Percentiles rank a stretch among this genome's conserved stretches.
phyloP scores from a whole-genome alignment of 1,140 invertebrate genomes.

The Nasonia vitripennis region DNA sequence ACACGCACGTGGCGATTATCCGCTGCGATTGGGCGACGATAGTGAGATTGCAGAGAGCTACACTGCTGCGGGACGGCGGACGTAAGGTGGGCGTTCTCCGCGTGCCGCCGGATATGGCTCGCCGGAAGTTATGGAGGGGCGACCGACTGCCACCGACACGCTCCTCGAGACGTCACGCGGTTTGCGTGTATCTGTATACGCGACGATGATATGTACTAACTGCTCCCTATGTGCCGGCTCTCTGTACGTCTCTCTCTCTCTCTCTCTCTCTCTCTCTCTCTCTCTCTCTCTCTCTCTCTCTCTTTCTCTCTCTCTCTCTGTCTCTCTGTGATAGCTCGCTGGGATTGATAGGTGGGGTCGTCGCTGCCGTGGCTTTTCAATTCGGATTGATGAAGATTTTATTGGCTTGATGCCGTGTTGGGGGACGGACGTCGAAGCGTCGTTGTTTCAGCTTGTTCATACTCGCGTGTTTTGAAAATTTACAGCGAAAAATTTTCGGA shows the following conservation, averaged over 20 bases:
- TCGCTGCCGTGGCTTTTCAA: not conserved
- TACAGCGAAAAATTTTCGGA: too few relatives aligned
- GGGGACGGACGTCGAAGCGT: not conserved
- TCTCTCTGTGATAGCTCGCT: not conserved
- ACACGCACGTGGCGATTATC: slow-evolving; percentile 55
- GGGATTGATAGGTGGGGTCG: not conserved
- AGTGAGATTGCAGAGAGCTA: slow-evolving; percentile 60
- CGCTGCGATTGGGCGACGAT: slow-evolving; percentile 66
- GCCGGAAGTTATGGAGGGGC: slow-evolving; percentile 68
- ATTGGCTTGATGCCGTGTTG: not conserved
- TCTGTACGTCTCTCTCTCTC: not conserved
- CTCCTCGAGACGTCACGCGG: slow-evolving; percentile 3
- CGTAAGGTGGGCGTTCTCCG: slow-evolving; percentile 71
- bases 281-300: too few relatives aligned
- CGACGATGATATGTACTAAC: not conserved
- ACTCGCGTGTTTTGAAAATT: too few relatives aligned
- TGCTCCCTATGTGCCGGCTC: not conserved
- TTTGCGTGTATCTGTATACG: not conserved
- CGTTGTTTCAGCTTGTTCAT: too few relatives aligned
- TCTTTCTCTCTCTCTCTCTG: too few relatives aligned
- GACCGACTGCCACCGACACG: not conserved
- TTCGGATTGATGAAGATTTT: not conserved
- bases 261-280: too few relatives aligned
- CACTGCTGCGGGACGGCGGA: slow-evolving; percentile 59
- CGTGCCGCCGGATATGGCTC: slow-evolving; percentile 69